Evolutionary conservation across 1,140 invertebrate genomes (phyloP).

Genomic region (Littorina saxatilis): DNA sequence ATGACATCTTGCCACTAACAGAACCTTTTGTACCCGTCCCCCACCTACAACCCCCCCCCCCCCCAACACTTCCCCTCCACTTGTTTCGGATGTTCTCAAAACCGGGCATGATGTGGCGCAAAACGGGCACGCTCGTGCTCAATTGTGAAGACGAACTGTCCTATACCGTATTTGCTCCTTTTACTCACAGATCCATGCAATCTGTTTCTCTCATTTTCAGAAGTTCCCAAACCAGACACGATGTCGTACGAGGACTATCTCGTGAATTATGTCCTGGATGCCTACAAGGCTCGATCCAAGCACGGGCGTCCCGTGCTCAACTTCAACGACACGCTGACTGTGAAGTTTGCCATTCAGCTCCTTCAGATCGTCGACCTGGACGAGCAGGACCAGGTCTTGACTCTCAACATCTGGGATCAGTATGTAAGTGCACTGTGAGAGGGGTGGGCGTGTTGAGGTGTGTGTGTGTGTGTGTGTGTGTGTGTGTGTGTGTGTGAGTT

Average conservation of each 20-base stretch:
- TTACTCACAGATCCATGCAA: too few relatives aligned
- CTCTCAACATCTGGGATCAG: slow-evolving; percentile 66
- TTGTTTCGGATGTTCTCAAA: too few relatives aligned
- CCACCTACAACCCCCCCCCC: too few relatives aligned
- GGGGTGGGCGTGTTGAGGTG: too few relatives aligned
- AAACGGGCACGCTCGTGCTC: too few relatives aligned
- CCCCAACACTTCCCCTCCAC: too few relatives aligned
- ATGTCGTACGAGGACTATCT: slow-evolving; percentile 69
- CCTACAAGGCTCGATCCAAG: slow-evolving; percentile 63
- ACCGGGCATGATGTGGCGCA: too few relatives aligned
- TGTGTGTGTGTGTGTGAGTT: not conserved
- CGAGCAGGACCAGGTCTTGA: slow-evolving; percentile 69
- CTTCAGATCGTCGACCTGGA: slow-evolving; percentile 72
- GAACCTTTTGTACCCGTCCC: too few relatives aligned
- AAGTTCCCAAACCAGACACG: slow-evolving; percentile 1
- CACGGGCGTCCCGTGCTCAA: slow-evolving; percentile 70
- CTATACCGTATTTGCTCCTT: too few relatives aligned
- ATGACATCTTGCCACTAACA: too few relatives aligned
- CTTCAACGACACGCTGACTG: slow-evolving; percentile 62
- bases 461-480: not conserved
- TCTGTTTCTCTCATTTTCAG: too few relatives aligned
- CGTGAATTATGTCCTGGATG: slow-evolving; percentile 65
- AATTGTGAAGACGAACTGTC: too few relatives aligned
- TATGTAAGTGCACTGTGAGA: slow-evolving; percentile 61
- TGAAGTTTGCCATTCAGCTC: slow-evolving; percentile 64